phyloP scores from a whole-genome alignment of 2,888 invertebrate species.

The Conomelus anceps region DNA sequence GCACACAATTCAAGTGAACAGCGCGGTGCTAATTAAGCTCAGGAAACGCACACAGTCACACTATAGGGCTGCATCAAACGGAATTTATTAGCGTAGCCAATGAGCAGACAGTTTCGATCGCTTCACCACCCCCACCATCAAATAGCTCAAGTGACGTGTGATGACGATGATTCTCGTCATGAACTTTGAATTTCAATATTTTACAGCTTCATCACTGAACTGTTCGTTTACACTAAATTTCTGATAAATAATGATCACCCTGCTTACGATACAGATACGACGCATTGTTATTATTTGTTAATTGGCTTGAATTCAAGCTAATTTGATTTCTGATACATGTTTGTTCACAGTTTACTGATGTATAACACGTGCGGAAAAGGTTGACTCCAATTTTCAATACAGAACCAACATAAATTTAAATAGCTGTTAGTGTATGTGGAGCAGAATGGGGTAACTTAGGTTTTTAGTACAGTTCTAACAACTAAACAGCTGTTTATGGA shows the following conservation, averaged over 20 bases:
- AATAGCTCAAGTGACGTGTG: neutral
- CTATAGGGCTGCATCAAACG: neutral
- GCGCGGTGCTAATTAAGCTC: neutral
- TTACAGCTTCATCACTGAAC: neutral
- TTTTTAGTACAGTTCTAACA: too few species aligned
- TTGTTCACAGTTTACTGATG: neutral
- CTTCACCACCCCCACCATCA: neutral
- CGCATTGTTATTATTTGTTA: neutral
- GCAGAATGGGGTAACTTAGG: too few species aligned
- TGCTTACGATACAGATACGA: neutral
- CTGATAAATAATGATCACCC: neutral
- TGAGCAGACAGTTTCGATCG: neutral
- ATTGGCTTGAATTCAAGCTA: neutral
- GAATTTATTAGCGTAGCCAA: neutral
- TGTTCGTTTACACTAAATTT: neutral
- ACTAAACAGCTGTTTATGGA: too few species aligned
- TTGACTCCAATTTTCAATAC: neutral
- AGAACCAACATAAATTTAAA: neutral
- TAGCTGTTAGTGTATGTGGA: neutral
- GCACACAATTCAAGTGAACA: neutral
- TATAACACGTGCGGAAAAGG: neutral
- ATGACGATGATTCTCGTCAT: neutral
- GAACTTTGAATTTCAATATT: neutral
- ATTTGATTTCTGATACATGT: neutral
- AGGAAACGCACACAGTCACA: neutral